Conservation (phyloP, 2,888 invertebrate species). For the Ectemnius continuus region DNA sequence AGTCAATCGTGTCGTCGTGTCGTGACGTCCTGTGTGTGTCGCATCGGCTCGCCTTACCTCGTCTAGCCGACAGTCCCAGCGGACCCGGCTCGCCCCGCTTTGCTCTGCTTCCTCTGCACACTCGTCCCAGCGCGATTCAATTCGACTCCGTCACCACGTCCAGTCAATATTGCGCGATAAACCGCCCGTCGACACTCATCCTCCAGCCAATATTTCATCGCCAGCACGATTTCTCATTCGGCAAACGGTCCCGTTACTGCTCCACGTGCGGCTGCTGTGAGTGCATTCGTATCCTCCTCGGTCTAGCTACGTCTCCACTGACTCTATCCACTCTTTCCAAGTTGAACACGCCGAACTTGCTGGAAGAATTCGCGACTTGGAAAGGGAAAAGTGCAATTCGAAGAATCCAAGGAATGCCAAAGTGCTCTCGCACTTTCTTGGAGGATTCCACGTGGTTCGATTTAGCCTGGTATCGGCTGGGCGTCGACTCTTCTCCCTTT, state of each 20-base stretch:
- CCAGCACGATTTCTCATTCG: neutral
- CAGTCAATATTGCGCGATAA: neutral
- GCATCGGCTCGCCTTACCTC: slow-evolving; percentile 5
- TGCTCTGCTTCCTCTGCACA: neutral
- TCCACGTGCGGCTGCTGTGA: neutral
- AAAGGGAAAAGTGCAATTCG: neutral
- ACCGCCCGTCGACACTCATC: neutral
- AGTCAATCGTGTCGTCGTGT: slow-evolving; percentile 58
- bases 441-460: neutral
- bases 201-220: neutral
- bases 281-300: neutral
- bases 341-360: too few species aligned
- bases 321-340: too few species aligned
- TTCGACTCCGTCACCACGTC: neutral
- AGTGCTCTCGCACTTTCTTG: neutral
- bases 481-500: neutral
- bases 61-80: neutral
- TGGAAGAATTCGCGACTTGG: too few species aligned
- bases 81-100: neutral
- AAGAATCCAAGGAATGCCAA: neutral
- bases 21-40: slow-evolving; percentile 17
- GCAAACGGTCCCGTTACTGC: neutral
- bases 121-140: neutral
- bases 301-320: too few species aligned
- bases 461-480: neutral